phyloP scores from a whole-genome alignment of 2,113 vertebrate species.

The Corythoichthys haematopterus region DNA sequence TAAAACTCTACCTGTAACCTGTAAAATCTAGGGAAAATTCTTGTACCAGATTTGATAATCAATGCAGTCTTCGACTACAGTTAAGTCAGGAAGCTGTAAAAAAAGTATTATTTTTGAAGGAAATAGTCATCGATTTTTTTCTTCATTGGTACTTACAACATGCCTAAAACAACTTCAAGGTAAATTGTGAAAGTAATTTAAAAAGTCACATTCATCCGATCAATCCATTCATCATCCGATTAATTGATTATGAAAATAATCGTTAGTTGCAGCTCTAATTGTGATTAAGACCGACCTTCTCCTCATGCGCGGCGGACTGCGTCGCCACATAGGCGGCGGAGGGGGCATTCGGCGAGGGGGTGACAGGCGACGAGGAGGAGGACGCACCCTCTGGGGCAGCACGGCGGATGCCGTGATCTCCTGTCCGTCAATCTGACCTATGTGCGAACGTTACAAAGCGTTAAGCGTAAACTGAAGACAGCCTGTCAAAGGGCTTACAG shows the following conservation, averaged over 20 bases:
- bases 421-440: constrained; percentile 97
- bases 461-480: not conserved
- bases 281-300: constrained; percentile 74
- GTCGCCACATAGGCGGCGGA: constrained; percentile 92
- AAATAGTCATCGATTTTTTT: too few relatives aligned
- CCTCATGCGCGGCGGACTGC: constrained; percentile 92
- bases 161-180: too few relatives aligned
- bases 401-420: constrained; percentile 94
- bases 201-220: too few relatives aligned
- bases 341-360: constrained; percentile 93
- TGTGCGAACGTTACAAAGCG: not conserved
- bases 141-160: too few relatives aligned
- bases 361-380: constrained; percentile 77
- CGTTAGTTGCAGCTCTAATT: not conserved
- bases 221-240: too few relatives aligned
- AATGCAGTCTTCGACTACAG: too few relatives aligned
- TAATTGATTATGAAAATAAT: not conserved
- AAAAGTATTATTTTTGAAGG: too few relatives aligned
- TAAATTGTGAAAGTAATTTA: too few relatives aligned
- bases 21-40: too few relatives aligned
- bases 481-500: not conserved
- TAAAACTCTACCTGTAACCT: too few relatives aligned
- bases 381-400: constrained; percentile 81
- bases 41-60: too few relatives aligned
- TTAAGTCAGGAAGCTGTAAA: too few relatives aligned